Evolutionary conservation across 2,888 invertebrate species (phyloP), one percentile per base, ranked within the genome.

Genomic region (Agrilus mali): DNA sequence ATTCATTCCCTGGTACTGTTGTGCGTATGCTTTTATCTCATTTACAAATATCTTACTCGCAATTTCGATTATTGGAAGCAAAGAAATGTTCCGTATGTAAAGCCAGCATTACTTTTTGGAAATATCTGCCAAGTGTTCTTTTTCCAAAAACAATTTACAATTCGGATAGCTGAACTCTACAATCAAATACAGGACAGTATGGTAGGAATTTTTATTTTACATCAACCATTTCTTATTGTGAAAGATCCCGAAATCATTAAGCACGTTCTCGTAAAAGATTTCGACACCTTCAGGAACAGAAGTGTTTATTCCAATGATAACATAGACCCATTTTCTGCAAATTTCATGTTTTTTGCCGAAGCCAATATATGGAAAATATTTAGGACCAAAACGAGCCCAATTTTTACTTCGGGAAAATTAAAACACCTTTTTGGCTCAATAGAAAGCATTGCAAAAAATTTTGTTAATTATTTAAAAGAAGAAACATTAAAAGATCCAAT

Each of bases 341-440:
- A 60, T 33, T 61, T 66, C 52, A 50, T 68, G 13, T 56, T 71
- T 42, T 60, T 65, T 3, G 47, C 70, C 33, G 65, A 63, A 42
- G 70, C 68, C 40, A 65, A 67, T 0, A 62, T 64, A 2, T 75
- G 75, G 75, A 70, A 66, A 49, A 61, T 61, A 34, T 53, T 74
- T 13, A 59, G 75, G 16, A 55, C 63, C 1, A 71, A 70, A 46
- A 58, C 74, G 16, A 66, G 70, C 0, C 73, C 74, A 0, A 68
- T 68, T 0, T 67, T 74, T 52, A 69, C 72, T 2, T 63, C 68
- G 1, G 71, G 69, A 17, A 74, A 73, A 55, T 57, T 75, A 48
- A 72, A 67, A 52, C 57, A 57, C 34, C 70, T 73, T 71, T 63
- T 6, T 6, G 20, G 20, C 20, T 6, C 20, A 20, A 6, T 20